A percentile compares a stretch with the other conserved stretches of the same genome.
phyloP scores from a whole-genome alignment of 2,797 vertebrate genomes.

The Danio jaintianensis region DNA sequence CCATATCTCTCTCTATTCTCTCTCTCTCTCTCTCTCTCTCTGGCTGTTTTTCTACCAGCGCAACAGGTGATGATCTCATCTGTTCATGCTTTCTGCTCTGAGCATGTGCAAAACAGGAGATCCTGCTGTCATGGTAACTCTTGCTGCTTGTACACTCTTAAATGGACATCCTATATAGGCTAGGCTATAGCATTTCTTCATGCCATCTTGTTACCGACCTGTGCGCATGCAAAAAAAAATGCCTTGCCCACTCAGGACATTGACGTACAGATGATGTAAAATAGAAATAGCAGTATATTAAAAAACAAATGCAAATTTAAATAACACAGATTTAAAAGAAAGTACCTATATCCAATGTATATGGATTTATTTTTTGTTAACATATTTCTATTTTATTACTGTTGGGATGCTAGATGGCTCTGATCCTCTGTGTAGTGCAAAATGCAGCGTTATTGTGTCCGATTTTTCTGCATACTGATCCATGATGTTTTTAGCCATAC shows the following conservation, averaged over 20 bases:
- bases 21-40: slow-evolving; percentile 6
- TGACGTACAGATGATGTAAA: slow-evolving; percentile 66
- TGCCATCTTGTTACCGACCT: slow-evolving; percentile 13
- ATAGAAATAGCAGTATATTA: slow-evolving; percentile 41
- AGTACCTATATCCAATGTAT: slow-evolving; percentile 67
- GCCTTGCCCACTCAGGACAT: slow-evolving; percentile 72
- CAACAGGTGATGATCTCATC: slow-evolving; percentile 44
- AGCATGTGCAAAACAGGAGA: slow-evolving; percentile 42
- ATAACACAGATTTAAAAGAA: slow-evolving; percentile 28
- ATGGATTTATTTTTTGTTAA: slow-evolving; percentile 75
- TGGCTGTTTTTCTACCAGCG: not conserved
- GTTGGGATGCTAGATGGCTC: slow-evolving; percentile 64
- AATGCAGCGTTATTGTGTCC: slow-evolving; percentile 57
- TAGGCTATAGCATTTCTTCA: slow-evolving; percentile 6
- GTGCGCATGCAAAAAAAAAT: slow-evolving; percentile 11
- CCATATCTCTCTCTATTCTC: not conserved
- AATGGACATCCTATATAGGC: slow-evolving; percentile 35
- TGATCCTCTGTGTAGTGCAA: slow-evolving; percentile 67
- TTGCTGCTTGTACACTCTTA: slow-evolving; percentile 32
- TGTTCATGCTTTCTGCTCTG: slow-evolving; percentile 22
- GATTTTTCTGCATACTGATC: slow-evolving; percentile 8
- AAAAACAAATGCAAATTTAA: slow-evolving; percentile 50
- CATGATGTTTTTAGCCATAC: slow-evolving; percentile 9
- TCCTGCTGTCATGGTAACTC: slow-evolving; percentile 57
- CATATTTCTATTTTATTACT: slow-evolving; percentile 78